A percentile compares a stretch with the other conserved stretches of the same genome.
These are phyloP conservation scores for Argynnis bischoffii DNA, from an alignment of 2,888 invertebrate species.

Conservation along the genomic window DNA sequence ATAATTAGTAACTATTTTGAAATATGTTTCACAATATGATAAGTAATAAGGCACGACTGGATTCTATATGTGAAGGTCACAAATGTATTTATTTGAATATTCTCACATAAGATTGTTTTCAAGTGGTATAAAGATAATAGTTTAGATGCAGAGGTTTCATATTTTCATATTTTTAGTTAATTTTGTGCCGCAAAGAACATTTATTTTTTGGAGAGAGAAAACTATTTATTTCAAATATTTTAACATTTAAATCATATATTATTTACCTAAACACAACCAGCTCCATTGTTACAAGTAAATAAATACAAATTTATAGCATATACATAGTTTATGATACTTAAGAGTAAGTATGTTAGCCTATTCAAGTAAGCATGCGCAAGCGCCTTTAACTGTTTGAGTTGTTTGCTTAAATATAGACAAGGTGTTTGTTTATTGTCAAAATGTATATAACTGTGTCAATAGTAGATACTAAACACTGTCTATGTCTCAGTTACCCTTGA, in stretches of 20 bases:
- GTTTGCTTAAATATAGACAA: slow-evolving; percentile 40
- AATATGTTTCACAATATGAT: slow-evolving; percentile 23
- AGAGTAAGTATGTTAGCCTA: slow-evolving; percentile 5
- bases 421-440: slow-evolving; percentile 38
- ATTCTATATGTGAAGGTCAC: slow-evolving; percentile 24
- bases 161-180: no score
- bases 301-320: background rate
- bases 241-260: no score
- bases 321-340: background rate
- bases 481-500: slow-evolving; percentile 23
- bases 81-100: background rate
- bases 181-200: no score
- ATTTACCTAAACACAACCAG: no score
- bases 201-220: no score
- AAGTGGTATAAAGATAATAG: background rate
- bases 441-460: slow-evolving; percentile 28
- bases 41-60: slow-evolving; percentile 3
- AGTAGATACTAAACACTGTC: slow-evolving; percentile 23
- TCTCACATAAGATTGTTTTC: background rate
- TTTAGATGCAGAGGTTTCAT: no score
- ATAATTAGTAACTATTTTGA: slow-evolving; percentile 26
- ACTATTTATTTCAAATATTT: no score
- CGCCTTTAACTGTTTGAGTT: slow-evolving; percentile 23
- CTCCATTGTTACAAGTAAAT: background rate
- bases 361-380: slow-evolving; percentile 12